phyloP scores from a whole-genome alignment of 1,140 invertebrate species.

The Globodera rostochiensis region DNA sequence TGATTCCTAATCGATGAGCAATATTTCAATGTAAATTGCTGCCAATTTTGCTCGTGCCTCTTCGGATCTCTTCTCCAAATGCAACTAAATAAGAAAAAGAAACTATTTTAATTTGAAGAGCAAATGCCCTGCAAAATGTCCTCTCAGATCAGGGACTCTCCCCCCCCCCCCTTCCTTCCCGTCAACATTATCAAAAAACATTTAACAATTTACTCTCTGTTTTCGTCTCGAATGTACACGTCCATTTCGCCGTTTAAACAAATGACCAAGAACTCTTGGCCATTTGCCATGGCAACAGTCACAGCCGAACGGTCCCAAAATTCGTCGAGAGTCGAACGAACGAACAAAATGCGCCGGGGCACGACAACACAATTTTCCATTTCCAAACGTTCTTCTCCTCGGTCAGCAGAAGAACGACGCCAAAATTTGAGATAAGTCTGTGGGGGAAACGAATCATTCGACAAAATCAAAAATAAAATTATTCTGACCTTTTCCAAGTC shows the following conservation, averaged over 20 bases:
- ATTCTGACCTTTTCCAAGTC: slow-evolving; percentile 29
- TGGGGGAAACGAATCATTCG: neutral
- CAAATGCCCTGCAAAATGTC: no score
- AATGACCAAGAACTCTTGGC: slow-evolving; percentile 30
- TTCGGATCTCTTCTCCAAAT: slow-evolving; percentile 11
- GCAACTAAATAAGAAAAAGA: neutral
- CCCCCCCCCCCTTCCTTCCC: no score
- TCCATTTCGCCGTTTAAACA: slow-evolving; percentile 8
- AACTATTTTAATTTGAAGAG: neutral
- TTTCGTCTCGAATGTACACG: slow-evolving; percentile 4
- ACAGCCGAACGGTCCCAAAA: neutral
- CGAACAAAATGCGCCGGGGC: slow-evolving; percentile 11
- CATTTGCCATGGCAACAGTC: neutral
- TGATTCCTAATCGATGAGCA: slow-evolving; percentile 5
- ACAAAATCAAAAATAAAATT: neutral
- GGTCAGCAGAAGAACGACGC: slow-evolving; percentile 14
- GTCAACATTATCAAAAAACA: no score
- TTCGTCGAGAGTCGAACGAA: slow-evolving; percentile 32
- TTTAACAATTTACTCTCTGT: slow-evolving; percentile 10
- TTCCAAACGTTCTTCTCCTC: slow-evolving; percentile 21
- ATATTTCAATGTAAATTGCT: neutral
- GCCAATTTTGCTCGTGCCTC: slow-evolving; percentile 22
- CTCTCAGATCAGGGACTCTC: no score
- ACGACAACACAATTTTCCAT: slow-evolving; percentile 29
- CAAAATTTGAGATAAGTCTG: slow-evolving; percentile 43